Percentiles rank a stretch among this genome's conserved stretches.
These are phyloP conservation scores for Lordiphosa clarofinis DNA, from an alignment of 1,140 invertebrate genomes.

Conservation along the genomic window DNA sequence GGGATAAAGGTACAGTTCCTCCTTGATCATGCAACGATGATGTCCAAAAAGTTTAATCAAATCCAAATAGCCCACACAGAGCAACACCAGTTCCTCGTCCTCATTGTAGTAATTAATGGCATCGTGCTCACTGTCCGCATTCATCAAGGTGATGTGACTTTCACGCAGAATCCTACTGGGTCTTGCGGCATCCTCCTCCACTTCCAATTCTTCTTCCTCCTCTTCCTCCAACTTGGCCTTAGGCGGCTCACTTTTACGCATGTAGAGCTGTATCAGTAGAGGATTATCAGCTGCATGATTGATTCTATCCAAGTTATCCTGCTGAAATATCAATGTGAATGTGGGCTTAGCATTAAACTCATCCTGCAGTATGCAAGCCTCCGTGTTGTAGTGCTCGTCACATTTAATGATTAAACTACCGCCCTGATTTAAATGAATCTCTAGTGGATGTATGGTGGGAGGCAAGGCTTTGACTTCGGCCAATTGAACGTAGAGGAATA, in stretches of 20 bases:
- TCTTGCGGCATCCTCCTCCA: background rate
- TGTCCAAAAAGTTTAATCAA: slow-evolving; percentile 59
- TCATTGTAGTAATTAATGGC: background rate
- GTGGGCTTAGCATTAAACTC: slow-evolving; percentile 45
- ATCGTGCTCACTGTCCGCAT: background rate
- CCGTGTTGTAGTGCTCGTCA: slow-evolving; percentile 48
- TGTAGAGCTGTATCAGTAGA: slow-evolving; percentile 43
- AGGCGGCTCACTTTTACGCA: slow-evolving; percentile 12
- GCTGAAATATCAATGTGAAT: slow-evolving; percentile 55
- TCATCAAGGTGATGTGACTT: background rate
- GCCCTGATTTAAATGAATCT: slow-evolving; percentile 34
- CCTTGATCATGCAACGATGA: slow-evolving; percentile 36
- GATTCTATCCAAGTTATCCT: slow-evolving; percentile 59
- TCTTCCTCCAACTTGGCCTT: background rate
- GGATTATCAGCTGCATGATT: slow-evolving; percentile 63
- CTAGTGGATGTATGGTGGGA: slow-evolving; percentile 5
- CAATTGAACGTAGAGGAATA: slow-evolving; percentile 55
- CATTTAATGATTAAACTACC: slow-evolving; percentile 44
- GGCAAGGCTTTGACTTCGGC: slow-evolving; percentile 15
- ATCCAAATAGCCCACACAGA: slow-evolving; percentile 59
- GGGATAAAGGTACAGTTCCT: slow-evolving; percentile 46
- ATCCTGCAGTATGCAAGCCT: slow-evolving; percentile 32
- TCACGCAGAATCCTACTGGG: too few species aligned
- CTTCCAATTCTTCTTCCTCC: background rate
- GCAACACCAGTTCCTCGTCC: slow-evolving; percentile 13